Conservation (phyloP, 2,888 invertebrate species). For the Pegoplata infirma region DNA sequence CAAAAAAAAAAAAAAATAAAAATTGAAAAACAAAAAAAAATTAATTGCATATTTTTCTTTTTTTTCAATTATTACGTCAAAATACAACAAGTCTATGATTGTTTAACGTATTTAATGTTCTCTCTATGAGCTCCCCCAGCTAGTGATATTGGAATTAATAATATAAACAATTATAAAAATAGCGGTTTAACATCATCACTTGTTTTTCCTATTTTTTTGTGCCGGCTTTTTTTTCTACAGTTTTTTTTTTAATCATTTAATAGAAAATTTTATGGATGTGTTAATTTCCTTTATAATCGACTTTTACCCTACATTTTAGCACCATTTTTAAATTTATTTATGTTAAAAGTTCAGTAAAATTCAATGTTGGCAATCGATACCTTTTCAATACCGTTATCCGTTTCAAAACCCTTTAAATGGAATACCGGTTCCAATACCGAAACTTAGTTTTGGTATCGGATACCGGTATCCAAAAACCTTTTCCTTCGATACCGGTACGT, state of each 20-base stretch:
- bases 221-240: neutral
- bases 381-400: too few relatives aligned
- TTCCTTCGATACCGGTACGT: too few relatives aligned
- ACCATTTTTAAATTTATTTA: too few relatives aligned
- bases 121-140: neutral
- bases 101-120: slow-evolving; percentile 18
- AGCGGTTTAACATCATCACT: neutral
- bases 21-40: neutral
- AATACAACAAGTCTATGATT: slow-evolving; percentile 3
- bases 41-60: slow-evolving; percentile 1
- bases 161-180: slow-evolving; percentile 25
- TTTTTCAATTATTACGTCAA: slow-evolving; percentile 34
- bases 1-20: neutral
- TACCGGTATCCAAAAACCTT: too few relatives aligned
- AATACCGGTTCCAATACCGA: too few relatives aligned
- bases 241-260: neutral
- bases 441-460: too few relatives aligned
- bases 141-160: neutral
- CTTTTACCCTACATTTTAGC: too few relatives aligned
- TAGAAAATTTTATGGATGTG: neutral
- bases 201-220: neutral
- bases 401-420: too few relatives aligned
- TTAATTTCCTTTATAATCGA: too few relatives aligned
- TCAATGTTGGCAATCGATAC: too few relatives aligned
- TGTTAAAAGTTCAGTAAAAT: too few relatives aligned